Evolutionary conservation across 2,888 invertebrate genomes (phyloP).

Genomic region (Branchellion lobata): DNA sequence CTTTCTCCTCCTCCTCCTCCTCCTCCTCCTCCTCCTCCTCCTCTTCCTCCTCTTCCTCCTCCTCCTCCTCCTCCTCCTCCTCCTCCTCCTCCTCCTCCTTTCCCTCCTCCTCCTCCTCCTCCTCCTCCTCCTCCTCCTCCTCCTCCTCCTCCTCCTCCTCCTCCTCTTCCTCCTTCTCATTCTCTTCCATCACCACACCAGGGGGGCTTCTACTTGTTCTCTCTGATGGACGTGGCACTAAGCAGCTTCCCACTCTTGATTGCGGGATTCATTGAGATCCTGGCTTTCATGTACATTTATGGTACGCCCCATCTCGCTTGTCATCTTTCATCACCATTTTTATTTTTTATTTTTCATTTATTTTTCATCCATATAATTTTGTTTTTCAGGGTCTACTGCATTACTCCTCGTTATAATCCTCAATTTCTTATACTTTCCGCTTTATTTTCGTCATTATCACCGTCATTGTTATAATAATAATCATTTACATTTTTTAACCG

Average conservation of each 20-base stretch:
- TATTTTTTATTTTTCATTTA: neutral
- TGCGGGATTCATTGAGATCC: conserved; percentile 59
- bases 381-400: too few relatives aligned
- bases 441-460: too few relatives aligned
- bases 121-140: conserved; percentile 18
- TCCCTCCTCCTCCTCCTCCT: conserved; percentile 23
- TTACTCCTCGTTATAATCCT: too few relatives aligned
- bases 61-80: conserved; percentile 26
- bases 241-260: conserved; percentile 61
- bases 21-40: conserved; percentile 25
- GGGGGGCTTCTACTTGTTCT: conserved; percentile 61
- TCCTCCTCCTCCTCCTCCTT: conserved; percentile 20
- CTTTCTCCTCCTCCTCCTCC: neutral
- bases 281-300: conserved; percentile 59
- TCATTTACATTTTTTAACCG: too few relatives aligned
- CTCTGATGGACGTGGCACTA: conserved; percentile 58
- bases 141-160: neutral
- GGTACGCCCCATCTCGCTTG: conserved; percentile 55
- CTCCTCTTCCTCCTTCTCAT: neutral
- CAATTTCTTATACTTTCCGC: too few relatives aligned
- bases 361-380: neutral
- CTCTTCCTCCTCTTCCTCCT: conserved; percentile 17
- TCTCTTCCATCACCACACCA: conserved; percentile 14
- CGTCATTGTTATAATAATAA: too few relatives aligned
- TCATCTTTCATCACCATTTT: neutral